Evolutionary conservation across 2,797 vertebrate species (phyloP).

Genomic region (Mareca strepera): DNA sequence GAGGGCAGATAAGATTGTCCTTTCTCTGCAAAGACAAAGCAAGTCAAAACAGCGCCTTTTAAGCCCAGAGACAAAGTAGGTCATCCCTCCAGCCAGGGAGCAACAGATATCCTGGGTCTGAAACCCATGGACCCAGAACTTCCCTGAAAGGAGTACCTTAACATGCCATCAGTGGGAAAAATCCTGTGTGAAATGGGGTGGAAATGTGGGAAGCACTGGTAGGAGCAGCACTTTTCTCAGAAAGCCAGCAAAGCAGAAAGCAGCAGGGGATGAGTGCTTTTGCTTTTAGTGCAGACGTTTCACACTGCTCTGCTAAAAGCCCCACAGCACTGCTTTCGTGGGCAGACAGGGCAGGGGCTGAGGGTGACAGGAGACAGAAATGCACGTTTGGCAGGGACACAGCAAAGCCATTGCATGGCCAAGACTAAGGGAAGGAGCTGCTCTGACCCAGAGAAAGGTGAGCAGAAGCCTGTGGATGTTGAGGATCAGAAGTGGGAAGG

Average conservation of each 20-base stretch:
- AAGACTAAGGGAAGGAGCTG: not conserved
- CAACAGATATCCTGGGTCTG: not conserved
- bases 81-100: not conserved
- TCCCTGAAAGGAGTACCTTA: not conserved
- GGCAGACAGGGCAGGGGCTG: not conserved
- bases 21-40: not conserved
- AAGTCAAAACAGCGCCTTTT: not conserved
- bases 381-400: not conserved
- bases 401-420: accelerated
- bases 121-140: not conserved
- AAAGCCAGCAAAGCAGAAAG: not conserved
- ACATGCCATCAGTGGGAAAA: not conserved
- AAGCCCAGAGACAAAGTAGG: not conserved
- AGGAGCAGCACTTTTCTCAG: not conserved
- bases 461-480: not conserved
- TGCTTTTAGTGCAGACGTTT: not conserved
- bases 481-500: not conserved
- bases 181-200: not conserved
- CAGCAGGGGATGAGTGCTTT: not conserved
- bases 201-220: not conserved
- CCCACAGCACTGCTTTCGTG: not conserved
- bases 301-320: not conserved
- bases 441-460: not conserved
- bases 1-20: slow-evolving; percentile 39
- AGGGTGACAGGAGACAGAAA: not conserved